Percentiles rank a stretch among this genome's conserved stretches.
phyloP scores from a whole-genome alignment of 2,797 vertebrate species.

The Anguilla obscura region DNA sequence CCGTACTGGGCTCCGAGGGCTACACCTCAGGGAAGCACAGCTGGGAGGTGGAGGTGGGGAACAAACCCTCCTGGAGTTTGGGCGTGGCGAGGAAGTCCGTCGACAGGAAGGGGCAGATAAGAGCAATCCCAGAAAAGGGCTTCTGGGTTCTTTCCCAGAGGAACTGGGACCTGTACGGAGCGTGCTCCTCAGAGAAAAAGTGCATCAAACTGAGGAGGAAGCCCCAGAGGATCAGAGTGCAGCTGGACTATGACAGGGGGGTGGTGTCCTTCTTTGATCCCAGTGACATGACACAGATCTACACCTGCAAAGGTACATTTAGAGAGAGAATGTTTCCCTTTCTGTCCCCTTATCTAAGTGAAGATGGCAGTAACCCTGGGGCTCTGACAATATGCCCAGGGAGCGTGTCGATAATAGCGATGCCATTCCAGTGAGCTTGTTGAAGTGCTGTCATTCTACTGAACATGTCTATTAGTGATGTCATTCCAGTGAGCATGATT shows the following conservation, averaged over 20 bases:
- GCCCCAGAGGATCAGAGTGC: constrained; percentile 48
- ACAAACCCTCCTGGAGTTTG: constrained; percentile 63
- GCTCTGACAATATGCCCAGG: constrained; percentile 33
- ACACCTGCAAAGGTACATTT: constrained; percentile 58
- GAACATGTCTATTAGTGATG: too few species aligned
- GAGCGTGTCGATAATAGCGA: constrained; percentile 18
- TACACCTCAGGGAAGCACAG: constrained; percentile 59
- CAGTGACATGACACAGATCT: constrained; percentile 49
- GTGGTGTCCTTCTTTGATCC: constrained; percentile 59
- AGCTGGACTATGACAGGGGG: constrained; percentile 55
- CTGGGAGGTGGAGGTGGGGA: constrained; percentile 58
- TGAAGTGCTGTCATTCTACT: not conserved
- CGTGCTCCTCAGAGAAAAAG: constrained; percentile 52
- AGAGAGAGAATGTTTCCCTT: constrained; percentile 57
- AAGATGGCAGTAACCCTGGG: constrained; percentile 6
- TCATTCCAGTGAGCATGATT: not conserved
- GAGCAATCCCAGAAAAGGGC: constrained; percentile 43
- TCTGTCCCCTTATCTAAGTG: constrained; percentile 52
- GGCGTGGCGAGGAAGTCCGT: constrained; percentile 59
- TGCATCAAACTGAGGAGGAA: constrained; percentile 46
- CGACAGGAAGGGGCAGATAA: constrained; percentile 58
- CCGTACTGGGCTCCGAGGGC: constrained; percentile 52
- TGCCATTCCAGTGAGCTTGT: too few species aligned
- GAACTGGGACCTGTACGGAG: constrained; percentile 42
- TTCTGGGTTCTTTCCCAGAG: constrained; percentile 63